These are phyloP conservation scores for Cistogaster globosa DNA, from an alignment of 2,888 invertebrate genomes.

Conservation along the genomic window DNA sequence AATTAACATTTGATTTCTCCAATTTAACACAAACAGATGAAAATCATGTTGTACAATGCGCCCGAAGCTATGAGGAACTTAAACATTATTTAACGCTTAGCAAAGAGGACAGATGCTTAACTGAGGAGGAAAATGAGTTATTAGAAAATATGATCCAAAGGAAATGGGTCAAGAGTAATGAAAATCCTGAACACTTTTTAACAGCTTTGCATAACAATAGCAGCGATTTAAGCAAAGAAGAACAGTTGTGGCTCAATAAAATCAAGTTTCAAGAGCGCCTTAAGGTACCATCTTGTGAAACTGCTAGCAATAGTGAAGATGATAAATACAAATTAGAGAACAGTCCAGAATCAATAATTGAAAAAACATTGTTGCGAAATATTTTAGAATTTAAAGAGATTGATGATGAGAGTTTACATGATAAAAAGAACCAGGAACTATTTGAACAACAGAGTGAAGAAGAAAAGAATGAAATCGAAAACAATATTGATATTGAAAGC, in stretches of 20 bases:
- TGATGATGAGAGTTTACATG: not conserved
- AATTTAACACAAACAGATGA: slow-evolving; percentile 71
- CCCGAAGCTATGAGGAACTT: slow-evolving; percentile 76
- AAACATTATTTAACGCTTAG: slow-evolving; percentile 71
- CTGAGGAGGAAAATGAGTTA: slow-evolving; percentile 71
- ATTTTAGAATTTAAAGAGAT: not conserved
- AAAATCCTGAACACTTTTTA: not conserved
- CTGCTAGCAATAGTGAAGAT: not conserved
- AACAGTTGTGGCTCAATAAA: slow-evolving; percentile 72
- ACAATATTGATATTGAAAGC: slow-evolving; percentile 32
- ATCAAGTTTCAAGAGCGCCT: slow-evolving; percentile 34
- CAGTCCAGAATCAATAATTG: not conserved
- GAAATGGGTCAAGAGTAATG: not conserved
- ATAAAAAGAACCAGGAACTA: not conserved
- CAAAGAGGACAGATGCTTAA: slow-evolving; percentile 62
- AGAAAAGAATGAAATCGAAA: slow-evolving; percentile 60
- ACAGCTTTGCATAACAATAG: not conserved
- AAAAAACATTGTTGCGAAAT: not conserved
- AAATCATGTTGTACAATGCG: slow-evolving; percentile 74
- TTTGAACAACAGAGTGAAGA: slow-evolving; percentile 33
- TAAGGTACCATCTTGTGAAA: not conserved
- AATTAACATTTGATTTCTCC: slow-evolving; percentile 75
- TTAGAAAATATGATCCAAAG: slow-evolving; percentile 67
- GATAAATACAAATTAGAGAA: not conserved
- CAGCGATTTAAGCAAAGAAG: slow-evolving; percentile 1